phyloP scores from a whole-genome alignment of 2,797 vertebrate genomes.

The Crenuchus spilurus region DNA sequence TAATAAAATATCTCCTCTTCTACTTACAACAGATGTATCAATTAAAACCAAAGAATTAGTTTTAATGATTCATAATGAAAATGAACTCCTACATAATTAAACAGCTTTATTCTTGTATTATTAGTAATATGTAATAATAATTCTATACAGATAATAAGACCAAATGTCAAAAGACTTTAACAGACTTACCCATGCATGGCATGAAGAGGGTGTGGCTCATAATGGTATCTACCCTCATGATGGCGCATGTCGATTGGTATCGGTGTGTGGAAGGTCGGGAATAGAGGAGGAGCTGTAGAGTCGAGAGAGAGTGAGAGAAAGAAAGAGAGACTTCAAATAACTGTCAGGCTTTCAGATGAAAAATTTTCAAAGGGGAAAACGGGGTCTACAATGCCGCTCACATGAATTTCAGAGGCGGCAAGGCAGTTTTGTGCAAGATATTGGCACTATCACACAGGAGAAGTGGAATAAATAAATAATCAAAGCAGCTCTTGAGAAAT shows the following conservation, averaged over 20 bases:
- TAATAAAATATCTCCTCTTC: too few species aligned
- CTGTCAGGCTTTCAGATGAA: conserved; percentile 47
- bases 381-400: conserved; percentile 58
- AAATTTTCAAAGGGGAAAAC: conserved; percentile 38
- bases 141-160: not conserved
- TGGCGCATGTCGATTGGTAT: conserved; percentile 95
- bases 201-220: conserved; percentile 92
- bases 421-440: conserved; percentile 64
- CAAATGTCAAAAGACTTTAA: conserved; percentile 13
- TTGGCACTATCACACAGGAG: conserved; percentile 78
- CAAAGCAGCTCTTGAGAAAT: conserved; percentile 81
- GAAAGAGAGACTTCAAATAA: conserved; percentile 47
- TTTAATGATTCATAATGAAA: too few species aligned
- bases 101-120: not conserved
- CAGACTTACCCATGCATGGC: conserved; percentile 89
- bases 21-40: too few species aligned
- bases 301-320: conserved; percentile 17
- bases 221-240: conserved; percentile 96
- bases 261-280: conserved; percentile 92
- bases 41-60: too few species aligned
- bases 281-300: conserved; percentile 87
- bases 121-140: not conserved
- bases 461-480: conserved; percentile 87
- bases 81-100: too few species aligned
- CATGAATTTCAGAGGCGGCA: conserved; percentile 74